phyloP scores from a whole-genome alignment of 2,113 vertebrate species.

The Emydocephalus ijimae region DNA sequence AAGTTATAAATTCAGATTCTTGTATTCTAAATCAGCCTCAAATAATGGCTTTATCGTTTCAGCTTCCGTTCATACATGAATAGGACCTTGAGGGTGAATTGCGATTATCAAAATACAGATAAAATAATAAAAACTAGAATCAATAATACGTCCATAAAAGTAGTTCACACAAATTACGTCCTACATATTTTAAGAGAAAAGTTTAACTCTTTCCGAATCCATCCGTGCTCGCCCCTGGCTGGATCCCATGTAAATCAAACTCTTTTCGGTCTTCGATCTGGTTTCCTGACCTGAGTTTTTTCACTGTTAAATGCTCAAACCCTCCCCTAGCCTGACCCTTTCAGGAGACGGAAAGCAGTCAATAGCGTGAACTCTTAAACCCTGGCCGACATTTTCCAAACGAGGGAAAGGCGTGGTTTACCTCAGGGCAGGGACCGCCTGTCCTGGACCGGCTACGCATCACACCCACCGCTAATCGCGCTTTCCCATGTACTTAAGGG shows the following conservation, averaged over 20 bases:
- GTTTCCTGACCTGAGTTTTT: neutral
- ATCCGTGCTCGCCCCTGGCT: neutral
- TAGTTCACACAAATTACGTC: neutral
- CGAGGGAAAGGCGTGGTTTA: neutral
- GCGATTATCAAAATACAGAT: neutral
- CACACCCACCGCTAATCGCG: neutral
- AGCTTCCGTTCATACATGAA: too few relatives aligned
- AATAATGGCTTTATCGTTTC: neutral
- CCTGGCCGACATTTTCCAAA: neutral
- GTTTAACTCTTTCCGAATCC: neutral
- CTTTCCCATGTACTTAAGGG: neutral
- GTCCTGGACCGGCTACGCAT: neutral
- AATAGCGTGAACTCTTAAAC: neutral
- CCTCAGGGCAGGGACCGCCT: neutral
- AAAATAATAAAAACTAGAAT: neutral
- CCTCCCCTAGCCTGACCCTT: neutral
- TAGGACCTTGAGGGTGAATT: neutral
- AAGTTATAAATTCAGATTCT: neutral
- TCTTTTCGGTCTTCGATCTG: neutral
- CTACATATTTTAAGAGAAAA: neutral
- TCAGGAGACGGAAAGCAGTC: neutral
- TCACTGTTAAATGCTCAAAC: neutral
- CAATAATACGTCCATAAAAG: neutral
- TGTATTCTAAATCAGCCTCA: neutral
- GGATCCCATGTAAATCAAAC: neutral